Evolutionary conservation across 2,797 vertebrate species (phyloP).

Genomic region (Protosalanx chinensis): DNA sequence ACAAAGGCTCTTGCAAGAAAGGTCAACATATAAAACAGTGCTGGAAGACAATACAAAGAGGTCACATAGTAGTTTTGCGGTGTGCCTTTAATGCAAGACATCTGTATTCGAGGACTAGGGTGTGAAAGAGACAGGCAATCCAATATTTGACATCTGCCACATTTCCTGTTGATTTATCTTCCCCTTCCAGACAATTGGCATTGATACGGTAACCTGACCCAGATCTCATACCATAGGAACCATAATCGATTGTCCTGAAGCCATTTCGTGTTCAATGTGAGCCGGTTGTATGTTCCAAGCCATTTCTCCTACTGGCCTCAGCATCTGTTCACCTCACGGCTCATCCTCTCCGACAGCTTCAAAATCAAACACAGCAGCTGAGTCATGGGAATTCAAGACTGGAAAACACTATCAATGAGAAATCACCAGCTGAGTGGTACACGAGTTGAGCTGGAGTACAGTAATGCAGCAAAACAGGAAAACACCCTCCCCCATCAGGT

Average conservation of each 20-base stretch:
- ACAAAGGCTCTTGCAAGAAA: background rate
- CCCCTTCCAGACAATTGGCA: constrained; percentile 69
- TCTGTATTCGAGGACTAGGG: constrained; percentile 4
- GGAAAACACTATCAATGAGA: constrained; percentile 58
- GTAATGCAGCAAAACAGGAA: constrained; percentile 47
- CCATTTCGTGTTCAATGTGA: constrained; percentile 60
- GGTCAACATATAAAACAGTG: background rate
- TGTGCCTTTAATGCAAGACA: constrained; percentile 3
- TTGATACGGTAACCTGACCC: constrained; percentile 75
- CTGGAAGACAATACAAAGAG: background rate
- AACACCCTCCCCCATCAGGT: constrained; percentile 35
- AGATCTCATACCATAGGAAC: constrained; percentile 76
- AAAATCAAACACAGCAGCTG: constrained; percentile 54
- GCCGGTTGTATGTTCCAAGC: constrained; percentile 65
- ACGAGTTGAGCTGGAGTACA: constrained; percentile 30
- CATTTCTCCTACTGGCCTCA: constrained; percentile 51
- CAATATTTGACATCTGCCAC: constrained; percentile 59
- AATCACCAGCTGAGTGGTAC: constrained; percentile 51
- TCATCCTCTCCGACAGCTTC: constrained; percentile 64
- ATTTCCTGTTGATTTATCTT: constrained; percentile 77
- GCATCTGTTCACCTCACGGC: constrained; percentile 73
- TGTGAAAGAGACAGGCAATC: constrained; percentile 28
- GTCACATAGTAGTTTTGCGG: background rate
- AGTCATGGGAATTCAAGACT: constrained; percentile 55
- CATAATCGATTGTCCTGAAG: constrained; percentile 67